These are phyloP conservation scores for Hemibagrus wyckioides DNA, from an alignment of 2,113 vertebrate genomes.

Conservation along the genomic window DNA sequence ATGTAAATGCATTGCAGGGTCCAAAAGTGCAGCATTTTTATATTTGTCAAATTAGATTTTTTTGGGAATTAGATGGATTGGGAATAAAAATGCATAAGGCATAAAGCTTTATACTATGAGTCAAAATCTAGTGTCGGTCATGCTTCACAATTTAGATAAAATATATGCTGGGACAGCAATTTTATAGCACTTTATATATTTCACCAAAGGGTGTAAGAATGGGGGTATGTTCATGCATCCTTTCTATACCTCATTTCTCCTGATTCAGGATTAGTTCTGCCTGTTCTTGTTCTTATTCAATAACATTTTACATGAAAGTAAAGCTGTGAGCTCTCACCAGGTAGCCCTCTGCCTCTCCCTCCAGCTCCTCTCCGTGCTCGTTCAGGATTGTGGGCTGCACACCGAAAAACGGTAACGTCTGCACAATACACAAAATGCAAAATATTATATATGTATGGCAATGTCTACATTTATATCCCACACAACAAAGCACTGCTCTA, in stretches of 20 bases:
- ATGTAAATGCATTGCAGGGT: background rate
- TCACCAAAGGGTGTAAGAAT: background rate
- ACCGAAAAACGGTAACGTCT: constrained; percentile 82
- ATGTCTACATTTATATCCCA: background rate
- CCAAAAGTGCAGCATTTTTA: background rate
- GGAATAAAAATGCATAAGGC: no score
- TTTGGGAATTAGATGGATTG: no score
- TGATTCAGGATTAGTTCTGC: background rate
- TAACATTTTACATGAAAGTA: background rate
- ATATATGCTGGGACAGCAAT: background rate
- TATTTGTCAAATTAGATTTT: background rate
- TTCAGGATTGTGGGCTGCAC: constrained; percentile 76
- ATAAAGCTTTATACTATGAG: background rate
- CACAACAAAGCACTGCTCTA: background rate
- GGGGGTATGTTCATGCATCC: background rate
- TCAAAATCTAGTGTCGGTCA: background rate
- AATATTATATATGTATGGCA: background rate
- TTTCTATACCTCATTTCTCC: background rate
- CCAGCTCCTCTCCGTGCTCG: constrained; percentile 77
- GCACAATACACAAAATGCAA: constrained; percentile 38
- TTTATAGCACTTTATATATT: background rate
- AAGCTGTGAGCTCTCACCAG: constrained; percentile 65
- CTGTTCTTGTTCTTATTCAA: background rate
- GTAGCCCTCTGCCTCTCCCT: constrained; percentile 80
- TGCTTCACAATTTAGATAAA: background rate